These are phyloP conservation scores for Oreochromis spilurus DNA, from an alignment of 2,113 vertebrate genomes.

Conservation along the genomic window DNA sequence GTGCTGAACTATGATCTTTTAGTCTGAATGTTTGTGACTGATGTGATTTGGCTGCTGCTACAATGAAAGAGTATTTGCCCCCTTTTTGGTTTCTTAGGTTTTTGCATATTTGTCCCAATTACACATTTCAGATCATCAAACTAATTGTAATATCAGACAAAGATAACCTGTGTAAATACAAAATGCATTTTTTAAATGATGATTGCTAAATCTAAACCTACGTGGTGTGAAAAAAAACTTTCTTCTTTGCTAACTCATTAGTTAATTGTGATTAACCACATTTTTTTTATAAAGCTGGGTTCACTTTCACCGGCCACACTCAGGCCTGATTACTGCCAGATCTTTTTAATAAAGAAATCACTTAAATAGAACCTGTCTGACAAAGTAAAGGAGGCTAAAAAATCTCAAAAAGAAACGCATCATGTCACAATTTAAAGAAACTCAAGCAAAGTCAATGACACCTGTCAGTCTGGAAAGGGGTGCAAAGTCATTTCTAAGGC, in stretches of 20 bases:
- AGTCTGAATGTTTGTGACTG: neutral
- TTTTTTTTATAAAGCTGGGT: neutral
- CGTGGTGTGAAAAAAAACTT: neutral
- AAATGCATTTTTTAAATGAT: neutral
- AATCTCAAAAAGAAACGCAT: rapidly evolving
- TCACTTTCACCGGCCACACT: neutral
- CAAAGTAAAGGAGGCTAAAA: neutral
- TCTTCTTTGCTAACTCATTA: neutral
- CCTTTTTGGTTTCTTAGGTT: neutral
- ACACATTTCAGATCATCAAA: neutral
- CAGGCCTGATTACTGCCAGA: neutral
- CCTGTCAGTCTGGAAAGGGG: neutral
- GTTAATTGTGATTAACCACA: neutral
- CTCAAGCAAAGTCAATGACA: neutral
- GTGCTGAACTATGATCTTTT: neutral
- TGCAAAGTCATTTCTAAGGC: neutral
- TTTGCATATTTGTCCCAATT: neutral
- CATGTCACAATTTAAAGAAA: neutral
- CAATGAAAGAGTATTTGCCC: neutral
- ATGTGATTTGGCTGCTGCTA: neutral
- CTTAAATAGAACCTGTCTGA: neutral
- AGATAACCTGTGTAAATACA: neutral
- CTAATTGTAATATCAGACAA: neutral
- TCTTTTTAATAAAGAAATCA: neutral
- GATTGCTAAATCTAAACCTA: neutral